Evolutionary conservation across 2,888 invertebrate genomes (phyloP).

Genomic region (Smittia aterrima): DNA sequence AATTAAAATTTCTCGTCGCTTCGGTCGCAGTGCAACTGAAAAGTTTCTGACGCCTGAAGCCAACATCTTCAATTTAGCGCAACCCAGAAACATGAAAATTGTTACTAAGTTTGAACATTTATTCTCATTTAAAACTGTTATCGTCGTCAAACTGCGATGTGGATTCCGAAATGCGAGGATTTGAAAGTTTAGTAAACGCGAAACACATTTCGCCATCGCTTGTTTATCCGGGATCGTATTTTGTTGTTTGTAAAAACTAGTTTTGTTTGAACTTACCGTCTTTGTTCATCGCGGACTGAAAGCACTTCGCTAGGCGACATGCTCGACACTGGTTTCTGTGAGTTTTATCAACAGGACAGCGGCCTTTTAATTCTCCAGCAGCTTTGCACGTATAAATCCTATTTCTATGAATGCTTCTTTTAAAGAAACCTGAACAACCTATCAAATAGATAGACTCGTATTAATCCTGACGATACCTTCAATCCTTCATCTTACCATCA

Average conservation of each 20-base stretch:
- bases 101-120: slow-evolving; percentile 23
- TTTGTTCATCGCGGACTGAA: slow-evolving; percentile 96
- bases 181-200: not conserved
- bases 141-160: not conserved
- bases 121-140: not conserved
- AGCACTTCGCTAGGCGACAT: slow-evolving; percentile 91
- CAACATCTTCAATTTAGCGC: slow-evolving; percentile 31
- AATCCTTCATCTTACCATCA: slow-evolving; percentile 71
- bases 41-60: slow-evolving; percentile 25
- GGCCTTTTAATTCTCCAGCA: slow-evolving; percentile 86
- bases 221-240: not conserved
- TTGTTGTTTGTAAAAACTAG: not conserved
- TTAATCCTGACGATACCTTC: not conserved
- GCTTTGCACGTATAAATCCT: slow-evolving; percentile 97
- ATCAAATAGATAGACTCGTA: not conserved
- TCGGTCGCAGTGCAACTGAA: slow-evolving; percentile 36
- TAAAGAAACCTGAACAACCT: slow-evolving; percentile 96
- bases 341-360: slow-evolving; percentile 95
- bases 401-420: slow-evolving; percentile 93
- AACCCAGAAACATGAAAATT: slow-evolving; percentile 18
- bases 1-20: slow-evolving; percentile 39
- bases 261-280: slow-evolving; percentile 75
- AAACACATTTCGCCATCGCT: not conserved
- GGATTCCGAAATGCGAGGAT: not conserved
- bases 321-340: slow-evolving; percentile 96